These are phyloP conservation scores for Caprella mutica DNA, from an alignment of 2,888 invertebrate genomes.

Conservation along the genomic window DNA sequence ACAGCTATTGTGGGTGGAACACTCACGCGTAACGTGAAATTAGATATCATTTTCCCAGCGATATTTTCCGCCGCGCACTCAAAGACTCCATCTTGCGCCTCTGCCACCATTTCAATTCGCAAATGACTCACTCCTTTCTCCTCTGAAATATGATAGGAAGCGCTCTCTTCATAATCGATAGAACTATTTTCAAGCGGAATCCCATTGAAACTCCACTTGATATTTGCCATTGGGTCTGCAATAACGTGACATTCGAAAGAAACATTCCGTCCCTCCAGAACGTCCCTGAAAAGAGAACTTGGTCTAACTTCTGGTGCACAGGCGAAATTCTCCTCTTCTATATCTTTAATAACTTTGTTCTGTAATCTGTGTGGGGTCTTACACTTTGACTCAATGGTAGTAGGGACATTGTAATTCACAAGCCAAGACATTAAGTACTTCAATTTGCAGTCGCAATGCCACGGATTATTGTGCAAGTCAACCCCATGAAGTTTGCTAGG, in stretches of 20 bases:
- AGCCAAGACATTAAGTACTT: constrained; percentile 72
- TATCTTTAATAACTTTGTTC: constrained; percentile 59
- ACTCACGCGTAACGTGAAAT: constrained; percentile 13
- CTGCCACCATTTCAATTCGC: constrained; percentile 12
- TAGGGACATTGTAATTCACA: constrained; percentile 52
- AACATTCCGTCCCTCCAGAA: constrained; percentile 13
- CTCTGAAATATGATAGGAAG: constrained; percentile 9
- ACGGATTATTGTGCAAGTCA: constrained; percentile 74
- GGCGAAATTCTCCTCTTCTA: constrained; percentile 70
- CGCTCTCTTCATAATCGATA: constrained; percentile 11
- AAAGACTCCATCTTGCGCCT: constrained; percentile 14
- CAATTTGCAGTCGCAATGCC: constrained; percentile 76
- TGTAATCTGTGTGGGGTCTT: constrained; percentile 39
- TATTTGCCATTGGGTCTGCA: constrained; percentile 6
- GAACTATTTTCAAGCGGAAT: constrained; percentile 14
- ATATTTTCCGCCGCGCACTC: constrained; percentile 13
- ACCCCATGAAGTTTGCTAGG: constrained; percentile 53
- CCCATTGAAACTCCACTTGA: constrained; percentile 13
- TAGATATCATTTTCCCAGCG: constrained; percentile 16
- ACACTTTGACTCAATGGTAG: constrained; percentile 65
- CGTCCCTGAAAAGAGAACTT: constrained; percentile 15
- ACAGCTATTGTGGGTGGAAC: constrained; percentile 10
- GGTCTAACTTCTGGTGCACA: constrained; percentile 57
- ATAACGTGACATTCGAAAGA: constrained; percentile 15
- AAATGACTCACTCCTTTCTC: constrained; percentile 11